phyloP scores from a whole-genome alignment of 2,888 invertebrate species.

The Tenthredo mesomela region DNA sequence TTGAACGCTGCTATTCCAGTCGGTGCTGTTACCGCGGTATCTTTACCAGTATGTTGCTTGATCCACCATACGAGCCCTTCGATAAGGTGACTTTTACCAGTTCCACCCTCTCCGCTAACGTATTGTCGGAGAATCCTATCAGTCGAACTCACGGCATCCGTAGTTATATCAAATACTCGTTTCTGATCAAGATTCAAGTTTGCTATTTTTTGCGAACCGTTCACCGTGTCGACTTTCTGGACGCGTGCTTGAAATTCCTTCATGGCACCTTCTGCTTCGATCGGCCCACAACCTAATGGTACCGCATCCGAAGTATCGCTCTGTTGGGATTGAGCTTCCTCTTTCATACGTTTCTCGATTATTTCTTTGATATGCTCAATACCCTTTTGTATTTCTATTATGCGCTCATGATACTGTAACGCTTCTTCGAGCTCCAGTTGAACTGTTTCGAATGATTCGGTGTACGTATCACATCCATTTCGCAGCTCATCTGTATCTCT shows the following conservation, averaged over 20 bases:
- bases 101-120: conserved; percentile 67
- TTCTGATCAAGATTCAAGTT: conserved; percentile 62
- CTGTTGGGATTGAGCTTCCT: conserved; percentile 33
- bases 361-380: conserved; percentile 51
- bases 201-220: conserved; percentile 58
- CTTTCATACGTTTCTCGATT: conserved; percentile 42
- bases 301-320: not conserved
- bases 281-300: not conserved
- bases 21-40: conserved; percentile 66
- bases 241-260: conserved; percentile 40
- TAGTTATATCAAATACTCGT: conserved; percentile 6
- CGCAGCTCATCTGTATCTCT: conserved; percentile 58
- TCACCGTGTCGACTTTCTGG: conserved; percentile 57
- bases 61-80: conserved; percentile 62
- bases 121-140: conserved; percentile 55
- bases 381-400: conserved; percentile 50
- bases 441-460: conserved; percentile 59
- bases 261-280: conserved; percentile 58
- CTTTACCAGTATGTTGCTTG: conserved; percentile 59
- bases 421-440: conserved; percentile 57
- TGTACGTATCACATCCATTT: conserved; percentile 58
- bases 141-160: conserved; percentile 52
- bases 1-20: conserved; percentile 69
- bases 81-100: conserved; percentile 65
- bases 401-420: conserved; percentile 55